Evolutionary conservation across 2,113 vertebrate genomes (phyloP).

Genomic region (Chrysemys picta): DNA sequence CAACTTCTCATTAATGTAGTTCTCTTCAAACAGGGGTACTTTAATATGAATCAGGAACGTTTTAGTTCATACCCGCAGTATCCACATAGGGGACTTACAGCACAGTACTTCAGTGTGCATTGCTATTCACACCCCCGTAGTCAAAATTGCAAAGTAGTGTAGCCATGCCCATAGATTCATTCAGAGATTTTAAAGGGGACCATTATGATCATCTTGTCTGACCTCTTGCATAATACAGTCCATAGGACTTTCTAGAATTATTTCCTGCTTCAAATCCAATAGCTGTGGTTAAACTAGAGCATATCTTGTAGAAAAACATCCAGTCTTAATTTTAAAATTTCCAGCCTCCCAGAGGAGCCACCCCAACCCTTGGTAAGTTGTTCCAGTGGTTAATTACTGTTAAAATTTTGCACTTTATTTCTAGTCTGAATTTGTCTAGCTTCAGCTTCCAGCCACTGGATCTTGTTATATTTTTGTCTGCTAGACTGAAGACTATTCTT

Average conservation of each 20-base stretch:
- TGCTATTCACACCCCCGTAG: too few species aligned
- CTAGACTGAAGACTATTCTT: neutral
- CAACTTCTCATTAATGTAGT: too few species aligned
- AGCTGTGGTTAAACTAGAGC: neutral
- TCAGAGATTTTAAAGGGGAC: neutral
- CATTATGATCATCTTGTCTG: neutral
- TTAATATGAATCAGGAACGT: too few species aligned
- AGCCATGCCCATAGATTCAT: neutral
- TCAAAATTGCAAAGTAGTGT: too few species aligned
- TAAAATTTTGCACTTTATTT: neutral
- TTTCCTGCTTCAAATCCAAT: neutral
- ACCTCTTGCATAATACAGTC: neutral
- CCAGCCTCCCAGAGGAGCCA: neutral
- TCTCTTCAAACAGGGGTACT: too few species aligned
- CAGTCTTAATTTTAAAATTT: neutral
- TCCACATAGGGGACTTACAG: too few species aligned
- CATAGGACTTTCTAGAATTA: neutral
- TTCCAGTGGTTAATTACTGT: neutral
- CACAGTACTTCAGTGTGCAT: too few species aligned
- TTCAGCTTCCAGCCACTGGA: neutral
- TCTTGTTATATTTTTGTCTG: neutral
- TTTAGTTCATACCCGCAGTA: too few species aligned
- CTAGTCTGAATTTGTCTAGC: neutral
- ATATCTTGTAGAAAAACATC: neutral
- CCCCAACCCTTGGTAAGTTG: neutral